phyloP scores from a whole-genome alignment of 2,888 invertebrate species.

The Anoplius nigerrimus region DNA sequence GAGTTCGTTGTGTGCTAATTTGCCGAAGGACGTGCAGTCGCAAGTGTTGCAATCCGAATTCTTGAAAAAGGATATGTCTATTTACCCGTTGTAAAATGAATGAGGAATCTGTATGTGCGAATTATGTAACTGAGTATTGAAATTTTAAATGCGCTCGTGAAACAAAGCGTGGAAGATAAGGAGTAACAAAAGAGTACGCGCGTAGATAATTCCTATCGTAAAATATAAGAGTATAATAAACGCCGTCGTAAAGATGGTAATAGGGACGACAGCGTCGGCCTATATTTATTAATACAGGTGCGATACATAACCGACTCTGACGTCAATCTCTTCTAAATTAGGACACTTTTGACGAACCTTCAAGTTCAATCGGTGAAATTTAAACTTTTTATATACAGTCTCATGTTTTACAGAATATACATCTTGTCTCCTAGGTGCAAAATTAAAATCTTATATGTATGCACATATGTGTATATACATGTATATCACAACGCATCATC shows the following conservation, averaged over 20 bases:
- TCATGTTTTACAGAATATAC: slow-evolving; percentile 61
- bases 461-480: slow-evolving; percentile 1
- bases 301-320: slow-evolving; percentile 18
- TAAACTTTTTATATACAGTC: slow-evolving; percentile 63
- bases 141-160: no score
- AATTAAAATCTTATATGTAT: slow-evolving; percentile 31
- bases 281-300: slow-evolving; percentile 14
- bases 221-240: no score
- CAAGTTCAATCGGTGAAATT: slow-evolving; percentile 40
- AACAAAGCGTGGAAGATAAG: no score
- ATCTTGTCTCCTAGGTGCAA: slow-evolving; percentile 40
- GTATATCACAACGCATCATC: slow-evolving; percentile 45
- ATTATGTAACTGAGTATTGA: no score
- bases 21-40: slow-evolving; percentile 38
- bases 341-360: slow-evolving; percentile 32
- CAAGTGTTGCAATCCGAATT: slow-evolving; percentile 58
- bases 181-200: no score
- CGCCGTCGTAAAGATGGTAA: slow-evolving; percentile 34
- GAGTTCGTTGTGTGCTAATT: slow-evolving; percentile 22
- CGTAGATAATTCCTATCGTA: no score
- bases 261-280: no score
- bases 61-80: slow-evolving; percentile 47
- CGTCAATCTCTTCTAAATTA: slow-evolving; percentile 15
- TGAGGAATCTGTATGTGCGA: no score
- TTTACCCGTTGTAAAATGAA: slow-evolving; percentile 3